Conservation (phyloP, 53 echinoderm and acorn worm genomes). For the Luidia sarsii region DNA sequence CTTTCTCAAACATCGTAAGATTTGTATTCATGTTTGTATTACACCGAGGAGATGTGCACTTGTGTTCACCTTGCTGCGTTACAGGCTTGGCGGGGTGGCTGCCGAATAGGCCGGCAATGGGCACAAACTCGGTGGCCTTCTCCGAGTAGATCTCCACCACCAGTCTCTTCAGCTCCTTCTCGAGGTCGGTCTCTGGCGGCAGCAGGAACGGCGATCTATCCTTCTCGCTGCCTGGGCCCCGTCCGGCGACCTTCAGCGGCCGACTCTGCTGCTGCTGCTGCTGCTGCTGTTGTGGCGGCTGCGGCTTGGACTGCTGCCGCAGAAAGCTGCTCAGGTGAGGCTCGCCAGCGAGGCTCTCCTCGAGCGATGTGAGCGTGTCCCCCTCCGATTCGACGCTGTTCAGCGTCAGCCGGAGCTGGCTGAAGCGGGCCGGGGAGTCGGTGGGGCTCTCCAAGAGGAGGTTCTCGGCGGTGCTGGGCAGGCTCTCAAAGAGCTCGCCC, state of each 20-base stretch:
- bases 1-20: too few relatives aligned
- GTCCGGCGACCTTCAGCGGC: background rate
- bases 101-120: slow-evolving; percentile 44
- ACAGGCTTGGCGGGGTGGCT: slow-evolving; percentile 1
- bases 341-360: slow-evolving; percentile 30
- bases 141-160: slow-evolving; percentile 83
- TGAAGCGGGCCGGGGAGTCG: slow-evolving; percentile 84
- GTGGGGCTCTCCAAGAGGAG: slow-evolving; percentile 83
- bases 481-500: slow-evolving; percentile 74
- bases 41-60: too few relatives aligned
- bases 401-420: slow-evolving; percentile 71
- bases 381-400: slow-evolving; percentile 79
- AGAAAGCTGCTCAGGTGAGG: background rate
- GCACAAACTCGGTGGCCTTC: slow-evolving; percentile 61
- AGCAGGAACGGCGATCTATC: background rate
- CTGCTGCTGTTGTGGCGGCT: too few relatives aligned
- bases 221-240: background rate
- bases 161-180: slow-evolving; percentile 73
- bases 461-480: slow-evolving; percentile 64
- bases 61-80: too few relatives aligned
- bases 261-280: slow-evolving; percentile 16
- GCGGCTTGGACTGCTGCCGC: slow-evolving; percentile 26
- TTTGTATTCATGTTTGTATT: too few relatives aligned
- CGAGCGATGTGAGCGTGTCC: slow-evolving; percentile 67
- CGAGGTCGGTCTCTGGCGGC: slow-evolving; percentile 49